Conservation (phyloP, 1,140 invertebrate genomes). For the Drosophila santomea region DNA sequence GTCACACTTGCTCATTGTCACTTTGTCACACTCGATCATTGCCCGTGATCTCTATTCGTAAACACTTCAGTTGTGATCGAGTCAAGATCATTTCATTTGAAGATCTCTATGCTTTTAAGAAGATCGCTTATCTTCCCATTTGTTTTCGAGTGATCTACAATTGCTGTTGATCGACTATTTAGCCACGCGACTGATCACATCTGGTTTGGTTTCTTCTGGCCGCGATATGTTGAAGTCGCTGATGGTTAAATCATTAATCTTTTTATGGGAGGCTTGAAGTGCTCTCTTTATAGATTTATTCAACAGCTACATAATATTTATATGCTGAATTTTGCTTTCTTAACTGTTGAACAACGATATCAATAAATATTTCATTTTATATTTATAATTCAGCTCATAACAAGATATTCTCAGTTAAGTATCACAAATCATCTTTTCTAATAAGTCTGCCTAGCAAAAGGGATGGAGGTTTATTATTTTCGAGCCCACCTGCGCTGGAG, state of each 20-base stretch:
- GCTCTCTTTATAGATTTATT: neutral
- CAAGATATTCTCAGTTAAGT: no score
- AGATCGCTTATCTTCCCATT: conserved; percentile 30
- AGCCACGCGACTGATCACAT: conserved; percentile 32
- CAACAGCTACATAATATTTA: no score
- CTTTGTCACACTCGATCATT: conserved; percentile 41
- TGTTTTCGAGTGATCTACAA: conserved; percentile 37
- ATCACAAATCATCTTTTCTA: no score
- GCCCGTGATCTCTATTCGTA: conserved; percentile 32
- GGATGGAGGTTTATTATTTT: neutral
- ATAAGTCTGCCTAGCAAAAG: neutral
- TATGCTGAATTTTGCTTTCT: no score
- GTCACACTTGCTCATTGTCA: conserved; percentile 35
- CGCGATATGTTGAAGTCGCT: conserved; percentile 11
- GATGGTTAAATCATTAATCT: conserved; percentile 16
- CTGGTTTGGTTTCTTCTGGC: conserved; percentile 15
- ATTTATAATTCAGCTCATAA: no score
- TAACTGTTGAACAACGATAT: no score
- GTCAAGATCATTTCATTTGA: conserved; percentile 40
- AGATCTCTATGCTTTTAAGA: conserved; percentile 31
- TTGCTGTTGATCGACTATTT: conserved; percentile 32
- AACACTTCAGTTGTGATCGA: conserved; percentile 36
- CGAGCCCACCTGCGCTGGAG: no score
- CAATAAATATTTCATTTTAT: no score
- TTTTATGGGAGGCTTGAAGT: no score